Evolutionary conservation across 2,113 vertebrate genomes (phyloP).

Genomic region (Solea senegalensis): DNA sequence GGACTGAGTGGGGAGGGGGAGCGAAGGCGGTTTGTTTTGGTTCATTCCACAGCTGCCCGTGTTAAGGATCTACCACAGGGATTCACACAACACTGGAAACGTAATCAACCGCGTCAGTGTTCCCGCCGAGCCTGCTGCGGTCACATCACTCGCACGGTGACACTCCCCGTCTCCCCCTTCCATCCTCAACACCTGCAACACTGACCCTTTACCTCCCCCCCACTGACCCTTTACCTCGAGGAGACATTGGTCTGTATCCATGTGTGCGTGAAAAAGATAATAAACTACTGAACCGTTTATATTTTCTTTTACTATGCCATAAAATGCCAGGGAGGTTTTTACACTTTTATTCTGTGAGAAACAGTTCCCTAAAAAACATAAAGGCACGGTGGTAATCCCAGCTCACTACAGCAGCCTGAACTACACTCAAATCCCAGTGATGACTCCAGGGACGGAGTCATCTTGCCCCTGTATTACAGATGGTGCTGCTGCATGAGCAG

Average conservation of each 20-base stretch:
- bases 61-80: slow-evolving; percentile 50
- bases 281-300: slow-evolving; percentile 40
- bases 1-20: neutral
- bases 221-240: too few relatives aligned
- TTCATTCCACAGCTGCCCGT: slow-evolving; percentile 53
- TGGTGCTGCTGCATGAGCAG: slow-evolving; percentile 52
- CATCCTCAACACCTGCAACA: slow-evolving; percentile 15
- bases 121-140: slow-evolving; percentile 48
- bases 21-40: slow-evolving; percentile 31
- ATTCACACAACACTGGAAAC: slow-evolving; percentile 63
- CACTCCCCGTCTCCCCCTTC: slow-evolving; percentile 6
- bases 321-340: slow-evolving; percentile 20
- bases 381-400: slow-evolving; percentile 46
- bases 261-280: slow-evolving; percentile 61
- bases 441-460: slow-evolving; percentile 61
- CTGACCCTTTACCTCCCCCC: slow-evolving; percentile 35
- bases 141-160: slow-evolving; percentile 35
- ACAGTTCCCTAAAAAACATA: slow-evolving; percentile 38
- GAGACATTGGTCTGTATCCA: slow-evolving; percentile 30
- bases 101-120: slow-evolving; percentile 60
- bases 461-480: slow-evolving; percentile 48
- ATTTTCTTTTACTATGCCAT: slow-evolving; percentile 5
- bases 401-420: slow-evolving; percentile 29
- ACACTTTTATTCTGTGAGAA: neutral
- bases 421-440: slow-evolving; percentile 55